A percentile compares a stretch with the other conserved stretches of the same genome.
Evolutionary conservation across 2,888 invertebrate genomes (phyloP).

Genomic region (Teleiodes luculella): DNA sequence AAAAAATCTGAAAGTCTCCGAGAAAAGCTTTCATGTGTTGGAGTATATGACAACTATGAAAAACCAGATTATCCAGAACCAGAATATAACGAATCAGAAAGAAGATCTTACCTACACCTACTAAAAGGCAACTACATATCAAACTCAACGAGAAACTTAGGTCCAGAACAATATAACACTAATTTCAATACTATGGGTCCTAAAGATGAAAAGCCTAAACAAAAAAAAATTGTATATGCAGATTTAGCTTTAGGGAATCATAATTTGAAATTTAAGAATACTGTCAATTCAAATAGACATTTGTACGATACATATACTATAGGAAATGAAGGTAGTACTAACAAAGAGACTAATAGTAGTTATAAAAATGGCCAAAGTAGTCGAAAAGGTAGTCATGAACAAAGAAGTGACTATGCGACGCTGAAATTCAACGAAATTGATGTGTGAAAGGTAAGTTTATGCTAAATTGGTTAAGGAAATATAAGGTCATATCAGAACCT

Average conservation of each 20-base stretch:
- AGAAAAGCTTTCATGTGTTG: constrained; percentile 73
- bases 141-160: constrained; percentile 67
- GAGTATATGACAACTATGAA: constrained; percentile 70
- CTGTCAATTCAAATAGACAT: constrained; percentile 77
- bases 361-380: constrained; percentile 59
- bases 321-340: constrained; percentile 60
- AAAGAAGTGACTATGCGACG: constrained; percentile 69
- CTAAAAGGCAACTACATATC: constrained; percentile 74
- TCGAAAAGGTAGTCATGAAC: constrained; percentile 49
- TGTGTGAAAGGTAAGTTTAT: constrained; percentile 67
- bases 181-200: constrained; percentile 60
- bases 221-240: constrained; percentile 75
- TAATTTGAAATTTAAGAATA: constrained; percentile 78
- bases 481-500: no score
- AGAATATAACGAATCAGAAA: constrained; percentile 65
- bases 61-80: constrained; percentile 71
- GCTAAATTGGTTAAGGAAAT: no score
- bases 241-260: constrained; percentile 77
- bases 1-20: constrained; percentile 74
- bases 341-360: constrained; percentile 62
- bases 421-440: constrained; percentile 76
- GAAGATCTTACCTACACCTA: constrained; percentile 66
- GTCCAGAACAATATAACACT: constrained; percentile 52
- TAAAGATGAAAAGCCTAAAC: constrained; percentile 67
- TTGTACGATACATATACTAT: constrained; percentile 74